Evolutionary conservation across 2,113 vertebrate species (phyloP), one percentile per base, ranked within the genome.

Genomic region (Rhynchomys soricoides): DNA sequence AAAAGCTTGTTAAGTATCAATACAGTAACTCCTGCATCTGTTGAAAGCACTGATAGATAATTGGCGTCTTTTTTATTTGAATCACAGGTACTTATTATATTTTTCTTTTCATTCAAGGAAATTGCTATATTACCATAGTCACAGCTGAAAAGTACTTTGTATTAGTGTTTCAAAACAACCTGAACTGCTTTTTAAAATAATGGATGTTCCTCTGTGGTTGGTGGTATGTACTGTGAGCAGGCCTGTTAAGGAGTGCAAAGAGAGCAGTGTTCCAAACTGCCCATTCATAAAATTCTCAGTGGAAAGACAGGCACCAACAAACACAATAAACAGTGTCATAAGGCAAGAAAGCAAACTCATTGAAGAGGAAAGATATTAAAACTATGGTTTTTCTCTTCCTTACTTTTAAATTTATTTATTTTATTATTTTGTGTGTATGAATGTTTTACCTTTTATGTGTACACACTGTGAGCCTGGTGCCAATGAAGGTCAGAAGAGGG

Each of bases 361-460:
- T 95, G 91, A 89, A 81, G 66, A 59, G 70, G 4, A 77, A 90
- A 57, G 59, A 79, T 37, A 88, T 78, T n/a, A 17, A 83, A 62
- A 83, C 13, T 31, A 43, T 62, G 26, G 19, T 43, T 64, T 77
- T 19, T 34, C 7, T 59, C 21, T 43, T 83, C 43, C 31, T 83
- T 43, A 43, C 26, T 1, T 64, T 64, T 31, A 43, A 8, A 62
- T 11, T 62, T 83, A 6, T 59, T 59, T 40, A 8, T 43, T 83
- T 45, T 74, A 45, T 26, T 75, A 75, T 45, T 45, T 62, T 64
- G 57, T 85, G 40, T 62, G 7, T 64, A 16, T 59, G 26, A 31
- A 43, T 45, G 29, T 43, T 85, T 64, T 85, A 2, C 24, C 15
- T 31, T 85, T 24, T 43, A 29, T 64, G 4, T 31, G 31, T 43